Evolutionary conservation across 1,140 invertebrate genomes (phyloP).

Genomic region (Formica selysi): DNA sequence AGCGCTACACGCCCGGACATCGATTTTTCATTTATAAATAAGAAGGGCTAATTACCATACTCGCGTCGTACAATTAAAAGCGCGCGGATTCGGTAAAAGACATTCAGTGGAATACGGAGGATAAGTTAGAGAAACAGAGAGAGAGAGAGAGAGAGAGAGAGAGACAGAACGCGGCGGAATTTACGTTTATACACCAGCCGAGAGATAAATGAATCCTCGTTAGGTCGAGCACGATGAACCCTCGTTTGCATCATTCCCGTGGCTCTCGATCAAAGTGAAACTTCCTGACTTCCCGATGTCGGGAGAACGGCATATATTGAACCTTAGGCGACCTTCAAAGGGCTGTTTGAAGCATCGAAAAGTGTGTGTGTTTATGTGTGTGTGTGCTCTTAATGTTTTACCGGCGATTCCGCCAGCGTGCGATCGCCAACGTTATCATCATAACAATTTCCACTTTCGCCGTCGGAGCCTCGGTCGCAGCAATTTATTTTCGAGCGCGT

Average conservation of each 20-base stretch:
- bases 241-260: constrained; percentile 72
- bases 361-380: constrained; percentile 16
- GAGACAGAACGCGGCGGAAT: constrained; percentile 82
- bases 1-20: background rate
- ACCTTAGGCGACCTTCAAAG: constrained; percentile 48
- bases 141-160: constrained; percentile 56
- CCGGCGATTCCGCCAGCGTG: background rate
- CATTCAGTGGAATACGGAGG: constrained; percentile 40
- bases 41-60: constrained; percentile 81
- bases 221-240: constrained; percentile 77
- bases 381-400: constrained; percentile 53
- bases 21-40: constrained; percentile 78
- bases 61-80: constrained; percentile 80
- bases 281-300: constrained; percentile 66
- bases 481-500: constrained; percentile 44
- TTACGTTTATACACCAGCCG: constrained; percentile 79
- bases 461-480: background rate
- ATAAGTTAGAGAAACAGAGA: constrained; percentile 1
- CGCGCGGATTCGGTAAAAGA: constrained; percentile 63
- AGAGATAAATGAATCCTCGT: constrained; percentile 84
- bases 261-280: constrained; percentile 66
- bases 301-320: constrained; percentile 54
- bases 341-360: constrained; percentile 53
- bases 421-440: constrained; percentile 36
- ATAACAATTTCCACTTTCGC: constrained; percentile 34